phyloP scores from a whole-genome alignment of 2,888 invertebrate genomes.

The Melanotus villosus region DNA sequence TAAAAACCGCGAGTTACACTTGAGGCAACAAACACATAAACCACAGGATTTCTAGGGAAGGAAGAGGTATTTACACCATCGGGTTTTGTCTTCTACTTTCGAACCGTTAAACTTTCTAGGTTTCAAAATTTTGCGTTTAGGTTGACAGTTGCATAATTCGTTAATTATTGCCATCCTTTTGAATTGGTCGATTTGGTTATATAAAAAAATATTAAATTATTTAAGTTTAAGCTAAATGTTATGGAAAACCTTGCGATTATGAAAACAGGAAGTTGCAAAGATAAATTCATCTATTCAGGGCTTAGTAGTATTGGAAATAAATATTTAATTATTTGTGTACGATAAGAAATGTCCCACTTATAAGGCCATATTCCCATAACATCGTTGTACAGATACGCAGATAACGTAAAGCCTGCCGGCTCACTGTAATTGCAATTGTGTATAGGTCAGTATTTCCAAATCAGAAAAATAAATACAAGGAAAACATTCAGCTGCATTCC shows the following conservation, averaged over 20 bases:
- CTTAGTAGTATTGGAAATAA: constrained; percentile 19
- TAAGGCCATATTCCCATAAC: constrained; percentile 56
- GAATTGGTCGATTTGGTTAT: not conserved
- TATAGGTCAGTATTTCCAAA: constrained; percentile 22
- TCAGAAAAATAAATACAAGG: not conserved
- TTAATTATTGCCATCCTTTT: not conserved
- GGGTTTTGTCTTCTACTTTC: constrained; percentile 13
- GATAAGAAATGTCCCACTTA: constrained; percentile 49
- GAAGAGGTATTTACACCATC: not conserved
- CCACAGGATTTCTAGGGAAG: constrained; percentile 12
- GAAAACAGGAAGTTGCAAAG: not conserved
- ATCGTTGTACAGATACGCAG: constrained; percentile 54
- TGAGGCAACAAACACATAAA: constrained; percentile 1
- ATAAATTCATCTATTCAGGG: not conserved
- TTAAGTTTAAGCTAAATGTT: too few relatives aligned
- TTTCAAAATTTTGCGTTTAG: constrained; percentile 1
- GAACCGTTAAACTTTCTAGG: constrained; percentile 17
- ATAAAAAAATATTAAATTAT: too few relatives aligned
- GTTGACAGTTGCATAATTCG: not conserved
- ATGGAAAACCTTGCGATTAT: too few relatives aligned
- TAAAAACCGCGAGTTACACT: constrained; percentile 19
- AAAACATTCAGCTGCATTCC: not conserved
- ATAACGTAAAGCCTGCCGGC: constrained; percentile 52
- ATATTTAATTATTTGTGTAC: constrained; percentile 36
- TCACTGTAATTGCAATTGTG: constrained; percentile 52